A percentile compares a stretch with the other conserved stretches of the same genome.
phyloP scores from a whole-genome alignment of 1,140 invertebrate genomes.

The Trigoniulus corallinus region DNA sequence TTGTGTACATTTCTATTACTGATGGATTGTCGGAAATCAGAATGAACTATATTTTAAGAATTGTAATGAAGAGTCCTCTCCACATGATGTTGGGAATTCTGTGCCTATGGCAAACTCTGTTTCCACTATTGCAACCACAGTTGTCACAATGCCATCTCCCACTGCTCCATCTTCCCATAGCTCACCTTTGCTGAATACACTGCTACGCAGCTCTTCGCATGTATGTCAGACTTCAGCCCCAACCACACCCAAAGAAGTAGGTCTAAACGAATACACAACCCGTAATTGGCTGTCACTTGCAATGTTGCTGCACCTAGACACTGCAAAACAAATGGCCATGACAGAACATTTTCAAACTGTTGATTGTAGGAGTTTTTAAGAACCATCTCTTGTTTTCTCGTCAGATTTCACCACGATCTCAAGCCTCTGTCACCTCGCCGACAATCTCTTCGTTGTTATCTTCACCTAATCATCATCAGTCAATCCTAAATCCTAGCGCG shows the following conservation, averaged over 20 bases:
- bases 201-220: background rate
- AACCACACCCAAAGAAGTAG: background rate
- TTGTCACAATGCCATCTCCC: constrained; percentile 3
- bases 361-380: too few species aligned
- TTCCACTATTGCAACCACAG: constrained; percentile 1
- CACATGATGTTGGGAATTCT: background rate
- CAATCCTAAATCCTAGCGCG: too few species aligned
- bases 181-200: background rate
- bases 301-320: too few species aligned
- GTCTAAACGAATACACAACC: too few species aligned
- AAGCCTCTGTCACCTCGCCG: background rate
- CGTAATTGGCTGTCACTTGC: too few species aligned
- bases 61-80: background rate
- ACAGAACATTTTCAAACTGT: too few species aligned
- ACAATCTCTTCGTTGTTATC: background rate
- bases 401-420: too few species aligned
- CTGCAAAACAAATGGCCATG: too few species aligned
- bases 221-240: background rate
- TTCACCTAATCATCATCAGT: background rate
- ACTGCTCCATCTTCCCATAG: background rate
- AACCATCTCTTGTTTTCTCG: too few species aligned
- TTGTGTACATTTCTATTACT: too few species aligned
- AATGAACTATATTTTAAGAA: background rate
- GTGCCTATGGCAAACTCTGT: background rate
- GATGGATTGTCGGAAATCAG: too few species aligned